phyloP scores from a whole-genome alignment of 2,113 vertebrate species.

The Pao palembangensis region DNA sequence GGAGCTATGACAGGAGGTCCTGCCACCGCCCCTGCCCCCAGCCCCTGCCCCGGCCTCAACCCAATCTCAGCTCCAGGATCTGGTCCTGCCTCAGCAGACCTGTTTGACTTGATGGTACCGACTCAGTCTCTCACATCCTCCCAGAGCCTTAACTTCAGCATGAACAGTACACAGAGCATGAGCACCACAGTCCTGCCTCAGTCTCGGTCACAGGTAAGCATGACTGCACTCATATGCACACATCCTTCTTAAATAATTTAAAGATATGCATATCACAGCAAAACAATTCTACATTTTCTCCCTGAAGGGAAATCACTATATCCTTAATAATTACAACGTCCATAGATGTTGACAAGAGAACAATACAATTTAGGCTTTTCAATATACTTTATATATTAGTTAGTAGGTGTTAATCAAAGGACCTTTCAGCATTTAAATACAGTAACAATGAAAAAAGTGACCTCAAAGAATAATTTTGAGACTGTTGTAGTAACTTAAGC shows the following conservation, averaged over 20 bases:
- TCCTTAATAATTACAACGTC: no score
- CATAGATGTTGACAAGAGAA: no score
- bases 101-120: slow-evolving; percentile 89
- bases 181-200: slow-evolving; percentile 77
- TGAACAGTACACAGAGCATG: slow-evolving; percentile 81
- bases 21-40: slow-evolving; percentile 49
- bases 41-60: slow-evolving; percentile 72
- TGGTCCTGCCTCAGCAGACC: slow-evolving; percentile 75
- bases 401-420: no score
- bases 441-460: no score
- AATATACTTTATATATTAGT: no score
- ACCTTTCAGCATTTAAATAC: no score
- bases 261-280: slow-evolving; percentile 31
- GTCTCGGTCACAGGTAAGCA: slow-evolving; percentile 85
- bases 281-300: background rate
- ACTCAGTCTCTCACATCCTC: slow-evolving; percentile 83
- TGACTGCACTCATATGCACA: slow-evolving; percentile 23
- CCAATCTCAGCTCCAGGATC: slow-evolving; percentile 67
- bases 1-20: slow-evolving; percentile 64
- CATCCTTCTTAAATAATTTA: slow-evolving; percentile 33
- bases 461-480: no score
- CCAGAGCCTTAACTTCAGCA: slow-evolving; percentile 91
- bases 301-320: no score
- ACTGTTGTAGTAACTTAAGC: no score
- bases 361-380: no score